Evolutionary conservation across 2,888 invertebrate species (phyloP), one percentile per base, ranked within the genome.

Genomic region (Ormyrus thymus): DNA sequence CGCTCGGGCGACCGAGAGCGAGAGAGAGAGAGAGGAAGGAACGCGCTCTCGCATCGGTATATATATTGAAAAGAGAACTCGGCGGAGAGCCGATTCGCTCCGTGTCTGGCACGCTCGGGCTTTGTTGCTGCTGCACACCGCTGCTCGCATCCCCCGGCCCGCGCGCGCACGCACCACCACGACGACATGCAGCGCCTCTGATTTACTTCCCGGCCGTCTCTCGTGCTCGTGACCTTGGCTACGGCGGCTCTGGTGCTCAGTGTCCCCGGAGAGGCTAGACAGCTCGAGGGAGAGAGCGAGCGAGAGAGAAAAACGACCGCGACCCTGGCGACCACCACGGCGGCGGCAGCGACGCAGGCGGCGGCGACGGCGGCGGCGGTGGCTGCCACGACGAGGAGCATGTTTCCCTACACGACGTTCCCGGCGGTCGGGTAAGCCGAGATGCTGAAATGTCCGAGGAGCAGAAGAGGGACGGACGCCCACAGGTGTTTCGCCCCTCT

Each of bases 401-500:
- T 90, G 90, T 90, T 90, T 84, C 89, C 90, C 50, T 90, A 89
- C 84, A 87, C 90, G 50, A 88, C 89, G 59, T 90, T 90, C 83
- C 89, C 90, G 84, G 86, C 89, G 78, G 89, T 90, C 74, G 89
- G 90, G 90, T 90, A 88, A 87, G 87, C 66, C 9, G 6, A 50
- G 6, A 61, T n/a, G 13, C 55, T 11, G n/a, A 51, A 51, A 9
- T 7, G 29, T 29, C 29, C 29, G 29, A 29, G 29, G 61, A 8
- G n/a, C 43, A 71, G 51, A 43, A 29, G 48, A 48, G 13, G 61
- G 11, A 45, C 4, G n/a, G 15, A 51, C 15, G 10, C 9, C 13
- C 15, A 53, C 48, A 29, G 29, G 29, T 29, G 29, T 8, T 11
- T 7, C 48, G 48, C 13, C n/a, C 43, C 53, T 51, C 66, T 43